These are phyloP conservation scores for Brachyhypopomus occidentalis DNA, from an alignment of 2,113 vertebrate species.

Conservation along the genomic window DNA sequence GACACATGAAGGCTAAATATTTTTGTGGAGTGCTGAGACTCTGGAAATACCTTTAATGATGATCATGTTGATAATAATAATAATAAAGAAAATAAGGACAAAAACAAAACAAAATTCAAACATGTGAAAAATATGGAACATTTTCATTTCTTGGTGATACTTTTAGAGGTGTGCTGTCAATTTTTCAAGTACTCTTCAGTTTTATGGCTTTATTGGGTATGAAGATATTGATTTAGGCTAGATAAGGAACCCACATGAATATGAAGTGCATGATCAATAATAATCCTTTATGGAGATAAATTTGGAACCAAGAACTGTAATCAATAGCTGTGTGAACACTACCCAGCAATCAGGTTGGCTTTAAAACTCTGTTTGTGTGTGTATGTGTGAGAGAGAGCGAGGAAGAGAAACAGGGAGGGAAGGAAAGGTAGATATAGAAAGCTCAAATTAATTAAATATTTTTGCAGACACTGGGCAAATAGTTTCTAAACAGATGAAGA, in stretches of 20 bases:
- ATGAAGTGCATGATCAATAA: slow-evolving; percentile 21
- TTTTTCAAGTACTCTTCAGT: slow-evolving; percentile 1
- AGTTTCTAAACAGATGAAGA: not conserved
- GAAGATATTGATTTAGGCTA: slow-evolving; percentile 11
- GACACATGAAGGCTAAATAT: no score
- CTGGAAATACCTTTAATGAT: no score
- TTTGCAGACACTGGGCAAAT: not conserved
- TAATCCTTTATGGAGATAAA: slow-evolving; percentile 15
- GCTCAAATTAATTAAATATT: not conserved
- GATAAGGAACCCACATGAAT: slow-evolving; percentile 12
- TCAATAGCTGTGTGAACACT: not conserved
- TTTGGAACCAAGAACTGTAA: not conserved
- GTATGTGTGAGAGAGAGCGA: not conserved
- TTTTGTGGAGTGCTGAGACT: no score
- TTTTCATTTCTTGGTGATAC: no score
- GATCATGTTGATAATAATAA: no score
- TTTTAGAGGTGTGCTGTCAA: not conserved
- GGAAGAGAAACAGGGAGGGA: no score
- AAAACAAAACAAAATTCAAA: no score
- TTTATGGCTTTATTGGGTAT: slow-evolving; percentile 19
- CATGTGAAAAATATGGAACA: no score
- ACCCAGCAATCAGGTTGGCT: not conserved
- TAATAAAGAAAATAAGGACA: no score
- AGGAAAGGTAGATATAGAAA: not conserved
- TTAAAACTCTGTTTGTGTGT: not conserved